Conservation (phyloP, 2,888 invertebrate species). For the Adelphocoris suturalis region DNA sequence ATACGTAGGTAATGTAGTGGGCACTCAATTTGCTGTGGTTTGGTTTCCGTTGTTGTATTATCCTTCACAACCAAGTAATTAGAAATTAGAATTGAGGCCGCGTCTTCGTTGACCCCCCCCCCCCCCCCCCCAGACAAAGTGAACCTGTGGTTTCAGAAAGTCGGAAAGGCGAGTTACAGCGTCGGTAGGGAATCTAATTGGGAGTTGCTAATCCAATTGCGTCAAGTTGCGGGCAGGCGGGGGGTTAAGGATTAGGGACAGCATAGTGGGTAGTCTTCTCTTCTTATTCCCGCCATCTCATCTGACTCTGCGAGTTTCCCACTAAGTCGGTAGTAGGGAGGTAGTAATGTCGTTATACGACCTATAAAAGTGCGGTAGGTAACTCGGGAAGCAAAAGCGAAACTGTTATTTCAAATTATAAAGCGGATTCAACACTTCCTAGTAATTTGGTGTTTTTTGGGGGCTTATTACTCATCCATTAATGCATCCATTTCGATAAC, state of each 20-base stretch:
- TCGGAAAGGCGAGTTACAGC: neutral
- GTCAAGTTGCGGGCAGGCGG: neutral
- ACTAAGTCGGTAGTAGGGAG: neutral
- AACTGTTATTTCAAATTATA: slow-evolving; percentile 12
- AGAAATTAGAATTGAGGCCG: no score
- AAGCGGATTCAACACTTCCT: no score
- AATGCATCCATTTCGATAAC: no score
- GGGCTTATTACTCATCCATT: no score
- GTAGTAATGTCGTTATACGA: neutral
- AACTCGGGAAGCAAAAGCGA: neutral
- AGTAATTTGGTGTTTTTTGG: no score
- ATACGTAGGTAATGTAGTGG: neutral
- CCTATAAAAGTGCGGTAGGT: neutral
- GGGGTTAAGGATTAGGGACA: neutral
- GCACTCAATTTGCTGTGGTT: neutral
- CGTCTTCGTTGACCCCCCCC: neutral
- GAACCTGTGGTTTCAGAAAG: neutral
- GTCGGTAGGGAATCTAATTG: neutral
- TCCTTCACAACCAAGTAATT: no score
- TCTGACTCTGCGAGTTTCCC: neutral
- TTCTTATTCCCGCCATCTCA: neutral
- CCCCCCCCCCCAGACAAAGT: neutral
- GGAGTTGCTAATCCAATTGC: slow-evolving; percentile 39
- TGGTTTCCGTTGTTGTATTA: neutral
- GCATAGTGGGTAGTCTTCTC: neutral